Conservation (phyloP, 2,113 vertebrate genomes). For the Nestor notabilis region DNA sequence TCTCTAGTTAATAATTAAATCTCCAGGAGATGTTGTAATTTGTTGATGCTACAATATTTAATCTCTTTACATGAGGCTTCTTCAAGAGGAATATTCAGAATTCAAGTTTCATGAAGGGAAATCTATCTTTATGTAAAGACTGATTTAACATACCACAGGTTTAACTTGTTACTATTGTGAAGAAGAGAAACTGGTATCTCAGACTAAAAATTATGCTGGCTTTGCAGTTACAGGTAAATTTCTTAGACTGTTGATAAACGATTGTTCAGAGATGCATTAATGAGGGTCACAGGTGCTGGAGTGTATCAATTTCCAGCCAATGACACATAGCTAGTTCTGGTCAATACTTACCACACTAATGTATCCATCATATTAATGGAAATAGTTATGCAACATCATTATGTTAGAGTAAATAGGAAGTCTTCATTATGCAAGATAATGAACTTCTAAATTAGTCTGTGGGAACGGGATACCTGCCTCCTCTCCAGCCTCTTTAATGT, state of each 20-base stretch:
- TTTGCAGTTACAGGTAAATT: background rate
- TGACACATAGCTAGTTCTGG: background rate
- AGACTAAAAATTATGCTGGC: background rate
- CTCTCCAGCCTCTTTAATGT: background rate
- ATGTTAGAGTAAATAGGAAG: background rate
- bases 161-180: background rate
- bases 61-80: background rate
- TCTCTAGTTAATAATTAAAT: conserved; percentile 49
- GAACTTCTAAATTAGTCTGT: background rate
- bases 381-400: background rate
- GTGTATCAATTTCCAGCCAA: background rate
- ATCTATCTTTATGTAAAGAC: background rate
- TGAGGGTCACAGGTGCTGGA: background rate
- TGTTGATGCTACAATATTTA: background rate
- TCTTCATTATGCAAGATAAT: background rate
- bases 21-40: background rate
- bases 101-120: background rate
- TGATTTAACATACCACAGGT: background rate
- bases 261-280: background rate
- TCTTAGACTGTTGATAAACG: background rate
- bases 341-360: background rate
- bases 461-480: fast-evolving
- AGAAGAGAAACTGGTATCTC: background rate
- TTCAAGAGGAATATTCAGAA: background rate
- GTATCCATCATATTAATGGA: background rate